These are phyloP conservation scores for Ophioderma brevispina DNA, from an alignment of 35 echinoderm and acorn worm species.

Conservation along the genomic window DNA sequence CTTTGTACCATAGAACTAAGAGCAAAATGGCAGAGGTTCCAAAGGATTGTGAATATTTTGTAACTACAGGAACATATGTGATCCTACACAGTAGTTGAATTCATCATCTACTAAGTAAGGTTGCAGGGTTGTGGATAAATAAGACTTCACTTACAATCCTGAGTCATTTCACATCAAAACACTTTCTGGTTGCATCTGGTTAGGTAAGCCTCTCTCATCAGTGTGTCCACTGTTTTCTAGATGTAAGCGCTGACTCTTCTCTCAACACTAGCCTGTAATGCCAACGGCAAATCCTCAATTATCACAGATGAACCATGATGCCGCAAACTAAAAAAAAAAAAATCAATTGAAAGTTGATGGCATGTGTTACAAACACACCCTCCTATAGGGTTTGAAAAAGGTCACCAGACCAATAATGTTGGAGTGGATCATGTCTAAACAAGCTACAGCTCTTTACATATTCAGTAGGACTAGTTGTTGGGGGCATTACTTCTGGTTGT, in stretches of 20 bases:
- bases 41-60: neutral
- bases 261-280: constrained; percentile 77
- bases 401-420: too few species aligned
- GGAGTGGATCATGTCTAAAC: too few species aligned
- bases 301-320: constrained; percentile 72
- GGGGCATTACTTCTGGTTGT: too few species aligned
- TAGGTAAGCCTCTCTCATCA: neutral
- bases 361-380: neutral
- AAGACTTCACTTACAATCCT: constrained; percentile 62
- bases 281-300: constrained; percentile 71
- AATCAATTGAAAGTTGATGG: neutral
- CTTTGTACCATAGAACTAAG: neutral
- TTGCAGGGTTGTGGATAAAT: neutral
- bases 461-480: too few species aligned
- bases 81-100: neutral
- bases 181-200: neutral
- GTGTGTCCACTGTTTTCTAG: constrained; percentile 28
- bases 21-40: too few species aligned
- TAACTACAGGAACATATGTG: neutral
- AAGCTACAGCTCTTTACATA: too few species aligned
- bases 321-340: constrained; percentile 67
- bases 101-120: neutral
- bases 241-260: constrained; percentile 60
- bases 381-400: too few species aligned
- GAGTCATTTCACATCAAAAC: constrained; percentile 69